phyloP scores from a whole-genome alignment of 2,888 invertebrate genomes.

The Orthosia cruda region DNA sequence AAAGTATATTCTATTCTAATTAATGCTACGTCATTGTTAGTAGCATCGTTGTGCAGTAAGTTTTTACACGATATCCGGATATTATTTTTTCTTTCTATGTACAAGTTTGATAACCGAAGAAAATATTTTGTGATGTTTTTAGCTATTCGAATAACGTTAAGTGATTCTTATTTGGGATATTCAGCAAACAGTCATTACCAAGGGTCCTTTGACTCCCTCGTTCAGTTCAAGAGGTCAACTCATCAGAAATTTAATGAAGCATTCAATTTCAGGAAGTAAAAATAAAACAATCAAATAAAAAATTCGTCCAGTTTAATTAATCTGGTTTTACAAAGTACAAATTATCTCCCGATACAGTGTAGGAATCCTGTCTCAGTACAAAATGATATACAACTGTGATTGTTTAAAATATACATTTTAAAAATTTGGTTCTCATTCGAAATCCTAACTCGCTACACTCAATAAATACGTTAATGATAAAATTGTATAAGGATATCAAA shows the following conservation, averaged over 20 bases:
- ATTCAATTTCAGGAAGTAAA: conserved; percentile 57
- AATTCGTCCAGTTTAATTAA: conserved; percentile 82
- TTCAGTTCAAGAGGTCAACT: conserved; percentile 43
- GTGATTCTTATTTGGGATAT: conserved; percentile 1
- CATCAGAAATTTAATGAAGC: conserved; percentile 38
- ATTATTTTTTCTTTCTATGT: too few species aligned
- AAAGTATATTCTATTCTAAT: too few species aligned
- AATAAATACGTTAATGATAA: conserved; percentile 86
- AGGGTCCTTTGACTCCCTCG: not conserved
- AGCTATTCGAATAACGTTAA: not conserved
- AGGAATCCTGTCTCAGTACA: conserved; percentile 81
- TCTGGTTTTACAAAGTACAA: conserved; percentile 81
- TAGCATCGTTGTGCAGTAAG: too few species aligned
- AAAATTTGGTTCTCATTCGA: conserved; percentile 71
- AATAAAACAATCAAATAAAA: conserved; percentile 73
- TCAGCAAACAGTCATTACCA: conserved; percentile 4
- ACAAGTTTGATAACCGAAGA: not conserved
- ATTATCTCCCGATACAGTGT: conserved; percentile 74
- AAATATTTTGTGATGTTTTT: not conserved
- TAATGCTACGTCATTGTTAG: not conserved
- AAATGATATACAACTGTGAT: conserved; percentile 78
- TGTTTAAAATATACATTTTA: conserved; percentile 61
- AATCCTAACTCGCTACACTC: conserved; percentile 77
- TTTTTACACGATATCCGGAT: too few species aligned
- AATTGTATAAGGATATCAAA: conserved; percentile 91